Evolutionary conservation across 1,140 invertebrate genomes (phyloP).

Genomic region (Idris sp.): DNA sequence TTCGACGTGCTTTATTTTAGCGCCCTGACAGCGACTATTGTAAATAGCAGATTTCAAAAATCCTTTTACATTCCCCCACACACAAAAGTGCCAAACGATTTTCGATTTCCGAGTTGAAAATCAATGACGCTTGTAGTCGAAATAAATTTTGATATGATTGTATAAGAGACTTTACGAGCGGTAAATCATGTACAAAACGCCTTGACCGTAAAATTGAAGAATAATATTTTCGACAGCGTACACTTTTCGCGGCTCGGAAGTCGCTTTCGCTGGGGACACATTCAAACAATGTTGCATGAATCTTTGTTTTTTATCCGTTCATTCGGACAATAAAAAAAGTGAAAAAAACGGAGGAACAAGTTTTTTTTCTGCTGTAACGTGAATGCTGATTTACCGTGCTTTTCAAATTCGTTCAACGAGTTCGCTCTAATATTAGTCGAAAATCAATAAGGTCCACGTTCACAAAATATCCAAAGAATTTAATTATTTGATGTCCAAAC

Average conservation of each 20-base stretch:
- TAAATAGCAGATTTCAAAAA: conserved; percentile 15
- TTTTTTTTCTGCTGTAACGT: conserved; percentile 18
- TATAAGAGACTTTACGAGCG: conserved; percentile 45
- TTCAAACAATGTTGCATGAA: conserved; percentile 34
- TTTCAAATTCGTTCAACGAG: conserved; percentile 38
- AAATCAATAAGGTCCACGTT: conserved; percentile 49
- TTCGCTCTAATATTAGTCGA: conserved; percentile 36
- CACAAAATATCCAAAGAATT: conserved; percentile 55
- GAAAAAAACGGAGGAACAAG: not conserved
- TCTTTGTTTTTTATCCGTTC: conserved; percentile 24
- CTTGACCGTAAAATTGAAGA: conserved; percentile 56
- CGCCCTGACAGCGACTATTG: conserved; percentile 13
- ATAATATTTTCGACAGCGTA: conserved; percentile 42
- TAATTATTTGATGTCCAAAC: conserved; percentile 58
- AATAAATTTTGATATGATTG: conserved; percentile 53
- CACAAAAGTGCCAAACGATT: conserved; percentile 28
- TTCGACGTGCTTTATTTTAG: conserved; percentile 33
- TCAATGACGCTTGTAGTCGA: conserved; percentile 33
- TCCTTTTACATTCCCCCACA: conserved; percentile 9
- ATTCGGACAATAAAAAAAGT: conserved; percentile 1
- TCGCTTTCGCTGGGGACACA: conserved; percentile 7
- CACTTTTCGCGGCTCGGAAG: conserved; percentile 18
- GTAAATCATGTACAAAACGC: conserved; percentile 47
- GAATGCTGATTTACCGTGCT: conserved; percentile 30
- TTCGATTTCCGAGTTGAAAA: conserved; percentile 35